Evolutionary conservation across 2,113 vertebrate genomes (phyloP).

Genomic region (Piaya cayana): DNA sequence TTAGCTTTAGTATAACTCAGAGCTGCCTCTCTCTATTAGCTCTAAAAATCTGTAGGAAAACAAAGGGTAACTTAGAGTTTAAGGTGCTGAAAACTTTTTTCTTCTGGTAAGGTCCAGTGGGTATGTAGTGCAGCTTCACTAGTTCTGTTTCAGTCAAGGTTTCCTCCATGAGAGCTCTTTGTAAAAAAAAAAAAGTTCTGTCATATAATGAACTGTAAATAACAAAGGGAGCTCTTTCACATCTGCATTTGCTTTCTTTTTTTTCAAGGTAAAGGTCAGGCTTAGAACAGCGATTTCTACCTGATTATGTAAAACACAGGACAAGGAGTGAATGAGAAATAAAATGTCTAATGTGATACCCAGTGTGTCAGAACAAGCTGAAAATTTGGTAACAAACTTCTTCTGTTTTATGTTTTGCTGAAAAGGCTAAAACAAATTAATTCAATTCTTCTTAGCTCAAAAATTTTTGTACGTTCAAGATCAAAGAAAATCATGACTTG

Average conservation of each 20-base stretch:
- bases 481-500: neutral
- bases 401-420: neutral
- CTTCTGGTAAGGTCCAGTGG: neutral
- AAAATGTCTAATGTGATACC: neutral
- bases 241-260: neutral
- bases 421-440: neutral
- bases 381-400: neutral
- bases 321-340: neutral
- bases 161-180: neutral
- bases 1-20: neutral
- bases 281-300: neutral
- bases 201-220: neutral
- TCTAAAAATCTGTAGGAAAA: neutral
- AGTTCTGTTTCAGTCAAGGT: neutral
- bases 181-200: neutral
- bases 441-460: neutral
- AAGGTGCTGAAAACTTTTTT: neutral
- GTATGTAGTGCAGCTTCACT: neutral
- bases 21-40: neutral
- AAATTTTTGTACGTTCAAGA: neutral
- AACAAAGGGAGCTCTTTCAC: neutral
- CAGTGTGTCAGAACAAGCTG: neutral
- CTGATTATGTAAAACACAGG: neutral
- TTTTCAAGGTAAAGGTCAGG: neutral
- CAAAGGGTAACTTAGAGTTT: neutral